phyloP scores from a whole-genome alignment of 2,113 vertebrate species.

The Acrocephalus arundinaceus region DNA sequence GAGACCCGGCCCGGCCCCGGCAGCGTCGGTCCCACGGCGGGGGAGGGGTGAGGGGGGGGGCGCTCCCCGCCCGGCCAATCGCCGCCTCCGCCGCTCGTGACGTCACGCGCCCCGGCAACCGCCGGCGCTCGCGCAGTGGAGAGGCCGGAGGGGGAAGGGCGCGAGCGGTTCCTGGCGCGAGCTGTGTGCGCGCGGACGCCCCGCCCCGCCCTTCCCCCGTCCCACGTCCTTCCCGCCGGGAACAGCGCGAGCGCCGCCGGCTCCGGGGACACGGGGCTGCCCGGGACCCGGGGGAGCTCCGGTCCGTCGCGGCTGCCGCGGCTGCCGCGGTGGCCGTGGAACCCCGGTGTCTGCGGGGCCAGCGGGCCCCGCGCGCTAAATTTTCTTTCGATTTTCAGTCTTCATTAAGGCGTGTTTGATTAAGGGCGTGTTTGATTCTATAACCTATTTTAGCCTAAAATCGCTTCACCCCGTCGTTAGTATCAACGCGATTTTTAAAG shows the following conservation, averaged over 20 bases:
- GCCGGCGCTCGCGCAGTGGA: background rate
- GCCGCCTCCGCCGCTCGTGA: background rate
- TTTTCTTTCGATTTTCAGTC: background rate
- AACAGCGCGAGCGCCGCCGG: background rate
- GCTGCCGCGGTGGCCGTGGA: too few relatives aligned
- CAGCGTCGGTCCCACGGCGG: background rate
- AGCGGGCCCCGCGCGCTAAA: background rate
- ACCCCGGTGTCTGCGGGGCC: background rate
- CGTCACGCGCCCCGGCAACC: constrained; percentile 10
- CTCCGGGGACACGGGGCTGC: too few relatives aligned
- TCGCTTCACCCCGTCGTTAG: rapidly evolving
- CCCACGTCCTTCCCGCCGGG: background rate
- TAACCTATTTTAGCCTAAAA: background rate
- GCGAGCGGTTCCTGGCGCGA: background rate
- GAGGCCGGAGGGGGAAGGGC: background rate
- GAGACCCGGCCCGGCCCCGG: too few relatives aligned
- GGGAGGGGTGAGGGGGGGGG: background rate
- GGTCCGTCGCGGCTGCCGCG: background rate
- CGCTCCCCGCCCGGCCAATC: background rate
- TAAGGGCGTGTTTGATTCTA: too few relatives aligned
- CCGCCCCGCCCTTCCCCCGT: background rate
- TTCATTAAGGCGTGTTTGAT: background rate
- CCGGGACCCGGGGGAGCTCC: too few relatives aligned
- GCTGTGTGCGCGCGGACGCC: background rate
- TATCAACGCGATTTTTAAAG: background rate